These are phyloP conservation scores for Hippolais icterina DNA, from an alignment of 2,113 vertebrate genomes.

Conservation along the genomic window DNA sequence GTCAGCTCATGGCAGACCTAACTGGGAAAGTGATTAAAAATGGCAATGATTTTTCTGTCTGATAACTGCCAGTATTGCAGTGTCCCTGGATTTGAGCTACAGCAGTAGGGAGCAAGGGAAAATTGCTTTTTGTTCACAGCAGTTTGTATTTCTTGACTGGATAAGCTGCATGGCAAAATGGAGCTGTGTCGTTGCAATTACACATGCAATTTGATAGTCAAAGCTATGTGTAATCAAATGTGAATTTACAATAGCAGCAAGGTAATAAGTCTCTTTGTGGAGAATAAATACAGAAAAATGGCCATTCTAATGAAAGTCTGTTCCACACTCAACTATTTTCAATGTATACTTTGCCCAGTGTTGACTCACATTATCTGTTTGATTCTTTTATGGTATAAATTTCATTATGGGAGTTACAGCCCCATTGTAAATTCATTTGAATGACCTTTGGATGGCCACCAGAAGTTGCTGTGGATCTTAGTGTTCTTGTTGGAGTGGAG, in stretches of 20 bases:
- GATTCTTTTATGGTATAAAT: background rate
- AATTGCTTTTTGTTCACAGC: background rate
- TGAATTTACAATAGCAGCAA: background rate
- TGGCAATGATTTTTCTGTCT: rapidly evolving
- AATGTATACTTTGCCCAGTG: background rate
- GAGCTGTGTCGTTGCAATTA: background rate
- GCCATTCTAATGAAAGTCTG: background rate
- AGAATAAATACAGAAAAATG: background rate
- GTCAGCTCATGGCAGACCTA: background rate
- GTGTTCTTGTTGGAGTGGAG: background rate
- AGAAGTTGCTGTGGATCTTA: background rate
- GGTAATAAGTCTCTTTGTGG: background rate
- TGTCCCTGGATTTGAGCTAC: background rate
- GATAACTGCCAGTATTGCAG: background rate
- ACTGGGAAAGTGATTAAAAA: background rate
- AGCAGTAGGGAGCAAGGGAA: background rate
- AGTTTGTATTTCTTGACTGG: background rate
- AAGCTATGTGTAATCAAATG: background rate
- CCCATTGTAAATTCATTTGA: background rate
- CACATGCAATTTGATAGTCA: background rate
- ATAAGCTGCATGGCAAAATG: background rate
- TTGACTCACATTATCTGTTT: background rate
- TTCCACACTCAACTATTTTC: background rate
- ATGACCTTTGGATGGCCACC: background rate
- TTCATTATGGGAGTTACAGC: background rate